These are phyloP conservation scores for Guaruba guarouba DNA, from an alignment of 2,113 vertebrate species.

Conservation along the genomic window DNA sequence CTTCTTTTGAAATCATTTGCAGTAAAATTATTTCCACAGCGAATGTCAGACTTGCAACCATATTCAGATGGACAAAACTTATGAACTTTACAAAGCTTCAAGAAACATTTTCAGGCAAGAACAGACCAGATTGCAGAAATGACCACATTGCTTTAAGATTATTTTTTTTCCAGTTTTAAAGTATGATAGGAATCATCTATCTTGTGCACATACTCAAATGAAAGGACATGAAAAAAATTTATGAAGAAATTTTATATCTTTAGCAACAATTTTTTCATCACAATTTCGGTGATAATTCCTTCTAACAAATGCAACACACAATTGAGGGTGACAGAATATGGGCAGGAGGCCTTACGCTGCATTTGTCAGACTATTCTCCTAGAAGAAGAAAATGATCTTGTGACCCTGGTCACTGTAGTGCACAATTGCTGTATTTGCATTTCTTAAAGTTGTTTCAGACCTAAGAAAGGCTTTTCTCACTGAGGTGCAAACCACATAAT, in stretches of 20 bases:
- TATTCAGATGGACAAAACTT: neutral
- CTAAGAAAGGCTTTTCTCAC: neutral
- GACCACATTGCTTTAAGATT: neutral
- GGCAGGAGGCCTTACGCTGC: neutral
- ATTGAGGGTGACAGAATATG: neutral
- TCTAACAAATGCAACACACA: neutral
- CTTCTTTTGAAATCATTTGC: neutral
- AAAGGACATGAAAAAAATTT: neutral
- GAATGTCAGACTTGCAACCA: neutral
- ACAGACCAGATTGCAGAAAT: neutral
- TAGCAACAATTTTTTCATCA: neutral
- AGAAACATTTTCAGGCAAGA: neutral
- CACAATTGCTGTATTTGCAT: neutral
- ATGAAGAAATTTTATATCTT: neutral
- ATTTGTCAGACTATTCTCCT: neutral
- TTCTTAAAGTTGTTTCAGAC: neutral
- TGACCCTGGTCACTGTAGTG: neutral
- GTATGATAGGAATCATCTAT: neutral
- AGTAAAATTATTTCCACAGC: neutral
- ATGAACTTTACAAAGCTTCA: neutral
- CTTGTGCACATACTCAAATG: neutral
- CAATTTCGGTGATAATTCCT: neutral
- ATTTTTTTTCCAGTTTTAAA: neutral
- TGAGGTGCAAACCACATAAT: neutral
- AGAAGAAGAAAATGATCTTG: neutral